These are phyloP conservation scores for Napeogenes sylphis DNA, from an alignment of 2,888 invertebrate genomes.

Conservation along the genomic window DNA sequence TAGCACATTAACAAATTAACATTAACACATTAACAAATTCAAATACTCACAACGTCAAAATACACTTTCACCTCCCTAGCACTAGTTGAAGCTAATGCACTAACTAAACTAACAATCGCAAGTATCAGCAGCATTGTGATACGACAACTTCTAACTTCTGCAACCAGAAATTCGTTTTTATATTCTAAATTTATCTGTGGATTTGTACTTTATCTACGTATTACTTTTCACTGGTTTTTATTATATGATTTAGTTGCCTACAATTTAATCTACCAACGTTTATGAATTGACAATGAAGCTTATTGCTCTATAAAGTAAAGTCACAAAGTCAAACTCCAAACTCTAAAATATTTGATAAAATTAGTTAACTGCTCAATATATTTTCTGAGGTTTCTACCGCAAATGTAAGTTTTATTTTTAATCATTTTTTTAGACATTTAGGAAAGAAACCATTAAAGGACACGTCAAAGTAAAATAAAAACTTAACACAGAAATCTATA, in stretches of 20 bases:
- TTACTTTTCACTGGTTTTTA: not conserved
- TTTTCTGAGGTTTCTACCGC: no score
- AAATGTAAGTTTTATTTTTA: no score
- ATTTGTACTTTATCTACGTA: conserved; percentile 7
- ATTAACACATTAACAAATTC: not conserved
- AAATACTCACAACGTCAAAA: not conserved
- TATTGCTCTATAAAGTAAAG: no score
- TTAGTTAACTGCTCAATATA: no score
- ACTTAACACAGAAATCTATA: no score
- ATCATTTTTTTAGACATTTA: no score
- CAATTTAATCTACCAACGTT: no score
- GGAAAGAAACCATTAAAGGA: no score
- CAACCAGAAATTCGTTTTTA: not conserved
- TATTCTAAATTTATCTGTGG: conserved; percentile 5
- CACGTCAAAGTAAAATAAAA: no score
- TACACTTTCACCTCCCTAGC: not conserved
- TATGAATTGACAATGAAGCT: no score
- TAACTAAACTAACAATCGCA: not conserved
- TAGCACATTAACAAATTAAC: not conserved
- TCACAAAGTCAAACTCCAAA: no score
- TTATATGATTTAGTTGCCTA: not conserved
- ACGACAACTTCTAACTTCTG: not conserved
- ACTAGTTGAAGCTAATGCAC: not conserved
- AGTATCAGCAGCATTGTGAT: not conserved
- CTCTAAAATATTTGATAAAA: no score